A percentile compares a stretch with the other conserved stretches of the same genome.
These are phyloP conservation scores for Dermolepida albohirtum DNA, from an alignment of 2,888 invertebrate species.

Conservation along the genomic window DNA sequence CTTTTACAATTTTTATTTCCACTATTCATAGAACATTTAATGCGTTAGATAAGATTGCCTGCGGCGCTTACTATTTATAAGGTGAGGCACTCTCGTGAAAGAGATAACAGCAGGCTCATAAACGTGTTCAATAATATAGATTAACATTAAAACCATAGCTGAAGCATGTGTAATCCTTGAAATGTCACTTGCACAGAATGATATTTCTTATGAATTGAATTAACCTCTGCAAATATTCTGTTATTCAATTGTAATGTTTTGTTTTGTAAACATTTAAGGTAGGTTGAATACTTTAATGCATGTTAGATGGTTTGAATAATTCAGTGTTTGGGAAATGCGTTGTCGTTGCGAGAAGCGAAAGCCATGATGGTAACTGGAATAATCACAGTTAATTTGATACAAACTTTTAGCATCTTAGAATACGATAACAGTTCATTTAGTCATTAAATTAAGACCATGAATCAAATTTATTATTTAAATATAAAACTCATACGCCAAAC, in stretches of 20 bases:
- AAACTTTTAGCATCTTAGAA: no score
- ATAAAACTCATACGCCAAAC: no score
- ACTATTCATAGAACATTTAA: constrained; percentile 3
- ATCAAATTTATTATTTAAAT: no score
- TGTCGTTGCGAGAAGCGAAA: no score
- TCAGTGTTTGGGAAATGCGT: no score
- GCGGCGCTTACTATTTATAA: neutral
- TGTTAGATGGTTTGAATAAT: no score
- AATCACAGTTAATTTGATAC: no score
- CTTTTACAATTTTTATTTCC: neutral
- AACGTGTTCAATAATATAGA: neutral
- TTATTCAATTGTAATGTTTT: constrained; percentile 16
- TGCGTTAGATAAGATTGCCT: neutral
- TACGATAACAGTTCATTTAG: no score
- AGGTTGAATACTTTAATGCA: no score
- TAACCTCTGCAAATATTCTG: constrained; percentile 1
- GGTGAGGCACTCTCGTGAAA: constrained; percentile 23
- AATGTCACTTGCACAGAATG: constrained; percentile 7
- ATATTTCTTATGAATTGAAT: constrained; percentile 17
- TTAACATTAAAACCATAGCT: constrained; percentile 19
- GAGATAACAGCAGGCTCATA: neutral
- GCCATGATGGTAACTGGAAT: no score
- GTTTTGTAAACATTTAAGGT: constrained; percentile 6
- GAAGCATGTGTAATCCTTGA: constrained; percentile 17
- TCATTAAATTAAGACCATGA: no score